Evolutionary conservation across 2,888 invertebrate genomes (phyloP).

Genomic region (Ormyrus nitidulus): DNA sequence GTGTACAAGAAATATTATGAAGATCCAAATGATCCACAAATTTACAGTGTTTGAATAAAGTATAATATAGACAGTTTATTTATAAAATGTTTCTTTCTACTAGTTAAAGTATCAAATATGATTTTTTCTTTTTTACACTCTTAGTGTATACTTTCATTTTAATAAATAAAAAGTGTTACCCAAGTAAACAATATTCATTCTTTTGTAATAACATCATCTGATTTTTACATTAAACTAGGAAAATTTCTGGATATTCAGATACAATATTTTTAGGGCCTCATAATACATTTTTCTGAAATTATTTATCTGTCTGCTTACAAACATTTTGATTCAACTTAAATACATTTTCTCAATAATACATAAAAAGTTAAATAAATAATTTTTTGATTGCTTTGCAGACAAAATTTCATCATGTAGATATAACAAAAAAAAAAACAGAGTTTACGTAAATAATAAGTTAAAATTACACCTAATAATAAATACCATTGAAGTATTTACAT

Average conservation of each 20-base stretch:
- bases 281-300: constrained; percentile 11
- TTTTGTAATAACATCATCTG: constrained; percentile 24
- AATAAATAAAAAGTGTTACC: constrained; percentile 34
- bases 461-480: constrained; percentile 49
- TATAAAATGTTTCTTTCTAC: constrained; percentile 37
- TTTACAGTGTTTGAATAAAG: constrained; percentile 79
- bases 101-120: constrained; percentile 34
- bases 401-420: constrained; percentile 15
- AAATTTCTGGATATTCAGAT: constrained; percentile 11
- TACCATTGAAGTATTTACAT: constrained; percentile 46
- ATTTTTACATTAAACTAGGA: constrained; percentile 22
- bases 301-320: constrained; percentile 17
- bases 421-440: constrained; percentile 13
- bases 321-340: constrained; percentile 12
- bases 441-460: constrained; percentile 28
- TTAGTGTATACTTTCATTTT: constrained; percentile 24
- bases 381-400: constrained; percentile 22
- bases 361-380: constrained; percentile 14
- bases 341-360: not conserved
- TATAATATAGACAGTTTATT: constrained; percentile 35
- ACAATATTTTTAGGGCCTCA: constrained; percentile 3
- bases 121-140: constrained; percentile 43
- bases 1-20: constrained; percentile 88
- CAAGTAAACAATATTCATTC: constrained; percentile 17
- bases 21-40: constrained; percentile 83